Base-by-base conservation (phyloP, 2,113 vertebrate genomes). In the Tachysurus fulvidraco region DNA sequence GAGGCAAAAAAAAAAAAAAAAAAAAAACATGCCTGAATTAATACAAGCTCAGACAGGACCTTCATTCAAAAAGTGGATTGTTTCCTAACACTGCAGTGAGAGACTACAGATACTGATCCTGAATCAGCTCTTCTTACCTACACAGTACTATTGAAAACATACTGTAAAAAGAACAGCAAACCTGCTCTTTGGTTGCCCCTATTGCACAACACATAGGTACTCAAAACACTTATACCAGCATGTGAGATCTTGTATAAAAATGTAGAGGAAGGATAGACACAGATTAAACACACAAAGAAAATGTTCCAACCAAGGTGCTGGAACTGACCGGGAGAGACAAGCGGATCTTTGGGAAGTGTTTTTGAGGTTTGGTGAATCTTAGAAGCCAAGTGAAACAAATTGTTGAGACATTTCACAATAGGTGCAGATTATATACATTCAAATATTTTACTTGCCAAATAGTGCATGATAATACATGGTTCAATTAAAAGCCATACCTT, bases 401-500 rank as follows among this genome's bases (percentile, higher is more conserved):
- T 81, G 28, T 28, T 55, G 14, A 46, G 30, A 9, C 57, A 30
- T 64, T 80, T 7, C n/a, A 62, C 12, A 83, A 83, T 52, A 60
- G 0, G 21, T 41, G 50, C n/a, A 82, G 9, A 14, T 25, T 13
- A 30, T 57, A n/a, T 14, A 28, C 74, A 50, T 76, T 50, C 13
- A 57, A 3, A 17, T 57, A 78, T 25, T 12, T 4, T 41, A 13
- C 9, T 17, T 25, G 7, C 8, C 0, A 55, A 30, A 2, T 14
- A 28, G 7, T 28, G 8, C 73, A 52, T 23, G 2, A 36, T 21
- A 80, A 80, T 21, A 41, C 65, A 78, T 69, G 23, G 4, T 17
- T 60, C 46, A 44, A 7, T 59, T 73, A 14, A 50, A 50, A 50
- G 52, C 19, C 88, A 85, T 94, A 96, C 97, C 95, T 95, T 97